Evolutionary conservation across 2,797 vertebrate species (phyloP), one percentile per base, ranked within the genome.

Genomic region (Buceros bicornis): DNA sequence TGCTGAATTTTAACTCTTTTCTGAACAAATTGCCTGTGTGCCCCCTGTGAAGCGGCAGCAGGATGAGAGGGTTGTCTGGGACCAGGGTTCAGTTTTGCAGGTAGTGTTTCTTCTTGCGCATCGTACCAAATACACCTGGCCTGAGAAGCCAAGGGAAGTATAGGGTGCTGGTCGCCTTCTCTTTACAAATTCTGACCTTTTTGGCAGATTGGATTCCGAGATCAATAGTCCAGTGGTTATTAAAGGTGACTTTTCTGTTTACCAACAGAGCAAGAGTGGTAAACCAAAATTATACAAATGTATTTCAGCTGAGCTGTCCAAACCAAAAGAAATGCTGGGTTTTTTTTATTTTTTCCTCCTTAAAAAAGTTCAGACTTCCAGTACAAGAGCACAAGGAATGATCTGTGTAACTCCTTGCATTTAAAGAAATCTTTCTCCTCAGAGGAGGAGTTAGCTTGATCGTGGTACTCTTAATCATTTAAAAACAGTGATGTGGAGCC

Each of bases 51-150:
- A 65, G 57, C 45, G 22, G 25, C 28, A 8, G 31, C 1, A 1
- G 47, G 50, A 48, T 42, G 42, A 70, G 28, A 8, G 47, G 31
- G 12, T 10, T 16, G 21, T 5, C 51, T 26, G 33, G 19, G 64
- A 4, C 35, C 16, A 0, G 4, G 29, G 42, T 19, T 76, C 4
- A 10, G 22, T 77, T 85, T 77, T 25, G 6, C 31, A 16, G 37
- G 26, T 31, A 11, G 40, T 10, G 7, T 21, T 78, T 80, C 11
- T 19, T 51, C n/a, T 35, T 56, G 26, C 11, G 18, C n/a, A 50
- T 48, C 4, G 0, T 2, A 6, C 24, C 2, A 2, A n/a, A 5
- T 11, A 1, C 1, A 0, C 62, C 47, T 40, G 47, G 47, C 47
- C 19, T 22, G 4, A 33, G 51, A 61, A 69, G 18, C 50, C 37